phyloP scores from a whole-genome alignment of 2,113 vertebrate genomes.

The Romanogobio albipinnatus region DNA sequence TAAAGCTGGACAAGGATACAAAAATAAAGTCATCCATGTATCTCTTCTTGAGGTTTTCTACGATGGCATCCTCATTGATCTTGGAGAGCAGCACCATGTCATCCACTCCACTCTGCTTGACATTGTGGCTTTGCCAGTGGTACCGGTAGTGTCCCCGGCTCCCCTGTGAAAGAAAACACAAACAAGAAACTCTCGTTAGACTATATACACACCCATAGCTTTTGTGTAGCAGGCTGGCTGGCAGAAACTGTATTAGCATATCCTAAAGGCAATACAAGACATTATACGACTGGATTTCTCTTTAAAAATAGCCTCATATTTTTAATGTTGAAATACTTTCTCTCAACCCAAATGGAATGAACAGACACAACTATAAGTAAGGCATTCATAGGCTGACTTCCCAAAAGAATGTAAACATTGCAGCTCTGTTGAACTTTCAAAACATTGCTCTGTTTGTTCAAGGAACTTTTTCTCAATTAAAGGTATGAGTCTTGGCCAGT shows the following conservation, averaged over 20 bases:
- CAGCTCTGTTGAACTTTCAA: not conserved
- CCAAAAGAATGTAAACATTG: not conserved
- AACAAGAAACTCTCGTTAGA: constrained; percentile 47
- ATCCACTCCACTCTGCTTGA: constrained; percentile 97
- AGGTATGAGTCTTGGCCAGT: not conserved
- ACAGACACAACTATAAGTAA: not conserved
- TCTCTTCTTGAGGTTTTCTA: constrained; percentile 98
- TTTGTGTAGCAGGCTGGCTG: constrained; percentile 22
- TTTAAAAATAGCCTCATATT: not conserved
- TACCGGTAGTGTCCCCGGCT: constrained; percentile 96
- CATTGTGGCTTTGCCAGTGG: constrained; percentile 99
- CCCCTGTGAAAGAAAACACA: constrained; percentile 79
- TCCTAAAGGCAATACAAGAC: not conserved
- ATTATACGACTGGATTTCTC: not conserved
- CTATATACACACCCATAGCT: constrained; percentile 46
- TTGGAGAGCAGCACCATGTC: constrained; percentile 98
- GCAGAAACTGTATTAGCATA: not conserved
- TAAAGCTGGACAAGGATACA: constrained; percentile 86
- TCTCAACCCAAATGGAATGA: not conserved
- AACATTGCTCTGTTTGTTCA: not conserved
- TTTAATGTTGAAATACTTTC: not conserved
- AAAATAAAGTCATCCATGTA: constrained; percentile 99
- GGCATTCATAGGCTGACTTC: not conserved
- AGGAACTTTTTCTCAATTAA: not conserved
- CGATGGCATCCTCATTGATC: constrained; percentile 96